phyloP scores from a whole-genome alignment of 2,888 invertebrate genomes.

The Dichetophora obliterata region DNA sequence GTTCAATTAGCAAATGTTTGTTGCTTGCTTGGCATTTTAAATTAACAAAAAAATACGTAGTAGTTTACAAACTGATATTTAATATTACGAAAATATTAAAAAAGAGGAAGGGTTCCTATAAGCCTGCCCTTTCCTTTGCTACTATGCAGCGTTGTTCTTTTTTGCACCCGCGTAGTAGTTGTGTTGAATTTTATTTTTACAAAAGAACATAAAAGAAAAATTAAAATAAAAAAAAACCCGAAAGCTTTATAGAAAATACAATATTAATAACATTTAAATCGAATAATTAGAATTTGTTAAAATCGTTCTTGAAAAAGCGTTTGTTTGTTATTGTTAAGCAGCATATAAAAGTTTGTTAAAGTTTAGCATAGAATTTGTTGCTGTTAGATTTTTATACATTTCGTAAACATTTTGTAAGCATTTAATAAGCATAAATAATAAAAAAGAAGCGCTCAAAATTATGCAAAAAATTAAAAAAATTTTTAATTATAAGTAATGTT shows the following conservation, averaged over 20 bases:
- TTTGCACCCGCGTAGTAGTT: background rate
- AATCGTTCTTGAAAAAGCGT: background rate
- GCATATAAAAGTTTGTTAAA: conserved; percentile 29
- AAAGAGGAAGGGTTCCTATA: no score
- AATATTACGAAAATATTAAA: no score
- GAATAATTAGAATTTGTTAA: conserved; percentile 23
- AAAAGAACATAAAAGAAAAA: no score
- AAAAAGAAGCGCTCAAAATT: no score
- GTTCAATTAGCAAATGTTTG: conserved; percentile 37
- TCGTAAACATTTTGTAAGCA: conserved; percentile 22
- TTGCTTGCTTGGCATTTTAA: background rate
- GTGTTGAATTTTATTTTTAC: no score
- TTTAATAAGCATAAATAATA: no score
- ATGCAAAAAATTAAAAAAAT: no score
- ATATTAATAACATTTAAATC: background rate
- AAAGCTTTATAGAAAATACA: conserved; percentile 12
- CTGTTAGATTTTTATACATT: conserved; percentile 39
- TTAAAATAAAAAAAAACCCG: background rate
- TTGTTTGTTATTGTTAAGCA: conserved; percentile 20
- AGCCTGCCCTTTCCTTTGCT: background rate
- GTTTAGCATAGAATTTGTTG: conserved; percentile 28
- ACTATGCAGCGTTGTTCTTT: conserved; percentile 16
- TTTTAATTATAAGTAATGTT: no score
- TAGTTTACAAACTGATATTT: background rate
- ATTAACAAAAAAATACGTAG: background rate